phyloP scores from a whole-genome alignment of 2,797 vertebrate species.

The Ctenopoma multispine region DNA sequence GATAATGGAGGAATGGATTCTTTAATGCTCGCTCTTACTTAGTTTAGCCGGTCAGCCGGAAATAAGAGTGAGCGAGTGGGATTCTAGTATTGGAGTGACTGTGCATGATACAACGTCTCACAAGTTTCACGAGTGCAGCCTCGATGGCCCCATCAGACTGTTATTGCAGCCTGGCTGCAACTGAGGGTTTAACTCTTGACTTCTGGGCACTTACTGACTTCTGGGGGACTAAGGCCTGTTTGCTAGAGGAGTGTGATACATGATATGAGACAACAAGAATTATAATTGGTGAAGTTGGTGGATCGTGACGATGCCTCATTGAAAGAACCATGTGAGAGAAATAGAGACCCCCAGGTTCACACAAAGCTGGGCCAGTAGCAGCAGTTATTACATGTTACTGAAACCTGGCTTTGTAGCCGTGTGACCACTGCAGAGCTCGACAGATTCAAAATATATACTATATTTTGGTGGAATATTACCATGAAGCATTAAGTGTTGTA shows the following conservation, averaged over 20 bases:
- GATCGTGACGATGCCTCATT: no score
- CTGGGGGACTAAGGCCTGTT: background rate
- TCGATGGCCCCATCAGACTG: background rate
- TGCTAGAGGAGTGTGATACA: background rate
- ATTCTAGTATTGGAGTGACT: background rate
- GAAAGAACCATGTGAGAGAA: no score
- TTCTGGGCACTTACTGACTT: background rate
- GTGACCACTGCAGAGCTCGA: background rate
- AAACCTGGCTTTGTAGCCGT: background rate
- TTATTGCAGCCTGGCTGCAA: background rate
- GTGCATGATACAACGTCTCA: background rate
- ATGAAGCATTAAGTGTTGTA: no score
- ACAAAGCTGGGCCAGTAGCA: no score
- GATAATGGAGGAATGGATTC: no score
- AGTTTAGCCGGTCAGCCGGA: background rate
- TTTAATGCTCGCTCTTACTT: background rate
- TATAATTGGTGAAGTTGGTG: no score
- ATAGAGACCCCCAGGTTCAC: no score
- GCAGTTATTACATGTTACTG: no score
- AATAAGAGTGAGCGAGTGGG: background rate
- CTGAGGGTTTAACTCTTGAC: conserved; percentile 3
- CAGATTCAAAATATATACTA: no score
- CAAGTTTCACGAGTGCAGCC: background rate
- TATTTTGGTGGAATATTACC: no score
- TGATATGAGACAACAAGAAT: conserved; percentile 5